phyloP scores from a whole-genome alignment of 2,113 vertebrate species.

The Prochilodus magdalenae region DNA sequence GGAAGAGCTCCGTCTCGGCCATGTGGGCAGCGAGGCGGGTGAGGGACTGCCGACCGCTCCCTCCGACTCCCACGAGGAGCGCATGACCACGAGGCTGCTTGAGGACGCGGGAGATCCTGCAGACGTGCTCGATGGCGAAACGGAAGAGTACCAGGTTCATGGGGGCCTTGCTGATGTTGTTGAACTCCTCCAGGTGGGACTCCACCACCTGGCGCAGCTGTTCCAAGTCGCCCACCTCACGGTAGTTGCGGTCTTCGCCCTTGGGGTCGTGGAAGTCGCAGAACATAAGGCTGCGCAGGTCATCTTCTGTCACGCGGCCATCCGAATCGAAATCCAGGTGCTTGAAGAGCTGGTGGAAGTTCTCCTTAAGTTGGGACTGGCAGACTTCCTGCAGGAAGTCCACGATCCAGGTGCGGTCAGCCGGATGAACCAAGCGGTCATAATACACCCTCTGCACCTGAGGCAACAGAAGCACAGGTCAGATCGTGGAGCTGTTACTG shows the following conservation, averaged over 20 bases:
- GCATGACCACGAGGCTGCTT: constrained; percentile 90
- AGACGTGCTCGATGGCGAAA: constrained; percentile 91
- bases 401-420: constrained; percentile 85
- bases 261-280: constrained; percentile 90
- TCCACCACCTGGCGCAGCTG: constrained; percentile 81
- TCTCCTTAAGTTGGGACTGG: constrained; percentile 75
- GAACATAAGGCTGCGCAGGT: constrained; percentile 90
- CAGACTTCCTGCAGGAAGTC: constrained; percentile 76
- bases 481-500: neutral
- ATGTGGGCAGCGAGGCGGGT: constrained; percentile 89
- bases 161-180: constrained; percentile 86
- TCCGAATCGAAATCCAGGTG: constrained; percentile 82
- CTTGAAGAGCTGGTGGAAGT: constrained; percentile 86
- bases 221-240: constrained; percentile 79
- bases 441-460: constrained; percentile 91
- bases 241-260: constrained; percentile 85
- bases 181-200: constrained; percentile 86
- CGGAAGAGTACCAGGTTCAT: constrained; percentile 91
- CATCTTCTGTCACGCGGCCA: constrained; percentile 85
- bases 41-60: constrained; percentile 89
- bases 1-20: constrained; percentile 86
- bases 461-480: constrained; percentile 9
- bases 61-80: constrained; percentile 89
- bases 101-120: constrained; percentile 87
- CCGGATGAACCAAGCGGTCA: constrained; percentile 86